phyloP scores from a whole-genome alignment of 2,888 invertebrate species.

The Litoditis marina region DNA sequence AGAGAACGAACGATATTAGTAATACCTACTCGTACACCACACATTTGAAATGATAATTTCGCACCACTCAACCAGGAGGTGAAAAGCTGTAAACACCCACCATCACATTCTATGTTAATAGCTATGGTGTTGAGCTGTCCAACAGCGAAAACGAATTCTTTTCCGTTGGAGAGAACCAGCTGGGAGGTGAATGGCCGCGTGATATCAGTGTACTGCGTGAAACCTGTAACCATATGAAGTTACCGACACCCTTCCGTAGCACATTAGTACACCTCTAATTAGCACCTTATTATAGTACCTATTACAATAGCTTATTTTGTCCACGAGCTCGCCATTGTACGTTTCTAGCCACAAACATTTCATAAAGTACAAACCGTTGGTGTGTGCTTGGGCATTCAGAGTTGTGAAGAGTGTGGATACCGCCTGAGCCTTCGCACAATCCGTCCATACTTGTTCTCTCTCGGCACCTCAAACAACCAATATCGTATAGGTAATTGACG shows the following conservation, averaged over 20 bases:
- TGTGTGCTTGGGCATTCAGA: constrained; percentile 59
- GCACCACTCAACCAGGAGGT: background rate
- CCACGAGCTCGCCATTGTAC: no score
- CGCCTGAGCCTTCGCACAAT: constrained; percentile 43
- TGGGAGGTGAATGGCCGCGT: constrained; percentile 87
- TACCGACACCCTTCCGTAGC: no score
- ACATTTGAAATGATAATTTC: background rate
- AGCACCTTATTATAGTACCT: no score
- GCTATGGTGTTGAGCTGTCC: constrained; percentile 84
- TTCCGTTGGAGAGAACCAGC: constrained; percentile 83
- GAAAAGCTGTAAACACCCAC: constrained; percentile 11
- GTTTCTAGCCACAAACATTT: constrained; percentile 3
- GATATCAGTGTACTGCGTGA: constrained; percentile 82
- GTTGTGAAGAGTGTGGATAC: constrained; percentile 55
- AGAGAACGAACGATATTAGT: background rate
- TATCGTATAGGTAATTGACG: no score
- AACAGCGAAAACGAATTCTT: constrained; percentile 78
- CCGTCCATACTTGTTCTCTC: constrained; percentile 17
- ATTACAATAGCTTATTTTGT: no score
- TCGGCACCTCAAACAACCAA: no score
- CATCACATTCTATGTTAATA: constrained; percentile 54
- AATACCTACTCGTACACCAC: background rate
- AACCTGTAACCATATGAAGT: no score
- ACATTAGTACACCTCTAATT: no score
- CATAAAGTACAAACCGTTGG: constrained; percentile 36